Base-by-base conservation (phyloP, 2,797 vertebrate species). In the Delichon dasypus region DNA sequence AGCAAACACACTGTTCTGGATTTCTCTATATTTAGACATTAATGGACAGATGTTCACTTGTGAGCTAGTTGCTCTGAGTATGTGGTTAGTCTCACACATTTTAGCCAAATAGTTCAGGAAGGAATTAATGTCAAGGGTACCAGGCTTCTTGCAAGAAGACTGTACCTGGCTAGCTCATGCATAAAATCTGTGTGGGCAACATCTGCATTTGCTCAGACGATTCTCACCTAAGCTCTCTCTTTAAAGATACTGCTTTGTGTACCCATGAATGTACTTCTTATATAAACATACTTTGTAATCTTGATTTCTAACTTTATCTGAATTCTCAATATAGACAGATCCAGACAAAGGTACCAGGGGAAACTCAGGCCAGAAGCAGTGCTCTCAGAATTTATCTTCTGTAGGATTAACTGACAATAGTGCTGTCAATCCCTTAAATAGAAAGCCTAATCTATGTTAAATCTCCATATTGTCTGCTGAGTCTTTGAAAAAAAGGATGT, bases 191-290 rank as follows among this genome's bases (percentile, higher is more conserved):
- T 36, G 16, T 32, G 29, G 58, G 29, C 23, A 60, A 65, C 22
- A 67, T 40, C 34, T 95, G 38, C 26, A 32, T 82, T 87, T 68
- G 32, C 32, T 84, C 20, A 51, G 21, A 58, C 5, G 3, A 62
- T 66, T 74, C 22, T 38, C 22, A 85, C 5, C 5, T 67, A 48
- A 60, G 3, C 5, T 57, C 12, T 92, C 32, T 89, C 66, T 74
- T 71, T 67, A 67, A 60, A 60, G 9, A 48, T 7, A 29, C 29
- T 66, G 15, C 23, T 62, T 61, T 54, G 19, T 16, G n/a, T 73
- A 70, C 51, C 9, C 50, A 38, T 34, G 8, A 68, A 30, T 0
- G 0, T 25, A 12, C 18, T 66, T 53, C 22, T 36, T 6, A 10
- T 26, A 51, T 7, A 47, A 50, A 13, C 11, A 17, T n/a, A 16